Evolutionary conservation across 30 jellyfish, hydroid and myxozoan genomes (phyloP).

Genomic region (Hydra vulgaris): DNA sequence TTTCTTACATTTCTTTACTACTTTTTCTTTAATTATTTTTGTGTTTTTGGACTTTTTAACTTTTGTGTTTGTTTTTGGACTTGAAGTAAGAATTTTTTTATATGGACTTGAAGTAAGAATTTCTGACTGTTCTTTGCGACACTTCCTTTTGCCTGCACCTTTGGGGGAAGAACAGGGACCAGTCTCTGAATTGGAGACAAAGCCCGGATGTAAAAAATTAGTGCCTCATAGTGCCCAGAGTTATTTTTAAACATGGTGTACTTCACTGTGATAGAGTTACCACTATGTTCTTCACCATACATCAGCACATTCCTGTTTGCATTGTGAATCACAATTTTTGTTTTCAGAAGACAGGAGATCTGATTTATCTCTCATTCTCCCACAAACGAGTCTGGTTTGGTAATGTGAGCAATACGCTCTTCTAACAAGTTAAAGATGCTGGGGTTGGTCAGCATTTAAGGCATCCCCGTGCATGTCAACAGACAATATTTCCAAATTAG

Average conservation of each 20-base stretch:
- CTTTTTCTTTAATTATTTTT: not conserved
- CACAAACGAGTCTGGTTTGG: not conserved
- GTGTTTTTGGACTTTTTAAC: not conserved
- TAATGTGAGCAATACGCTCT: not conserved
- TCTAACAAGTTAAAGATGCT: not conserved
- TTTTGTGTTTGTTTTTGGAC: not conserved
- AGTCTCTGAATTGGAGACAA: not conserved
- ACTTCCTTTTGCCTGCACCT: not conserved
- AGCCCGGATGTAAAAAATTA: not conserved
- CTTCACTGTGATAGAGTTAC: not conserved
- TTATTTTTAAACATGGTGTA: not conserved
- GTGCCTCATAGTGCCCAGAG: not conserved
- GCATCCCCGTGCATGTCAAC: not conserved
- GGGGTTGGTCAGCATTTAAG: not conserved
- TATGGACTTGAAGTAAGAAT: not conserved
- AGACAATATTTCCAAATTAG: not conserved
- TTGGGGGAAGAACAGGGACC: not conserved
- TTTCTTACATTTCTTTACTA: not conserved
- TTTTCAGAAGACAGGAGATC: not conserved
- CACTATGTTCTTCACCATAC: not conserved
- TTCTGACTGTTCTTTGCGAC: not conserved
- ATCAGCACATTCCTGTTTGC: not conserved
- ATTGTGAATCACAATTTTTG: not conserved
- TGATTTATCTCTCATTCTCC: not conserved
- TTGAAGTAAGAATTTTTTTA: not conserved